phyloP scores from a whole-genome alignment of 2,113 vertebrate species.

The Erythrocercus mccallii region DNA sequence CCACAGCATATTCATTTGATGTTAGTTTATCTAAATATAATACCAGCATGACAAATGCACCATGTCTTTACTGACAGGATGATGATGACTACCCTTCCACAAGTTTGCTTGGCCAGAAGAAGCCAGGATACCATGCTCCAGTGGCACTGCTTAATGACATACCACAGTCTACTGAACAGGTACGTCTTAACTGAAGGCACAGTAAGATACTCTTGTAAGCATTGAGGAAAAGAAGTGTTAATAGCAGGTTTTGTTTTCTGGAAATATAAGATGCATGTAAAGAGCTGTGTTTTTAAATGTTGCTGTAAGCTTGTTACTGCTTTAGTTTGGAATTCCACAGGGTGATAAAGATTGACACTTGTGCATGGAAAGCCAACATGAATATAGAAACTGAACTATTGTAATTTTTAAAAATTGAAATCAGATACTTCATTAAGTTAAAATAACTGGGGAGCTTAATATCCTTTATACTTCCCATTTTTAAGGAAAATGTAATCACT shows the following conservation, averaged over 20 bases:
- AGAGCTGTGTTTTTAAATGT: neutral
- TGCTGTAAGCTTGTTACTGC: neutral
- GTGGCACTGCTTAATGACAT: slow-evolving; percentile 97
- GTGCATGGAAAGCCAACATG: neutral
- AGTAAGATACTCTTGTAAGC: neutral
- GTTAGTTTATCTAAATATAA: neutral
- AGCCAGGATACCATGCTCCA: slow-evolving; percentile 94
- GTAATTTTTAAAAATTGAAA: neutral
- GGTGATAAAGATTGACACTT: neutral
- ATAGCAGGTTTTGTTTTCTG: neutral
- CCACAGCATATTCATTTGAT: neutral
- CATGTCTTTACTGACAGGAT: slow-evolving; percentile 72
- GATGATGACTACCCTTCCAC: slow-evolving; percentile 95
- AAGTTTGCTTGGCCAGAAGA: slow-evolving; percentile 94
- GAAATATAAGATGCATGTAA: rapidly evolving
- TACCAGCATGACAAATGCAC: neutral
- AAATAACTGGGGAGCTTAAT: neutral
- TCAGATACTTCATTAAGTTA: neutral
- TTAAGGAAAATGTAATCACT: neutral
- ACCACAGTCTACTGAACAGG: slow-evolving; percentile 96
- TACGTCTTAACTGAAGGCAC: neutral
- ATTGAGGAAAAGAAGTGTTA: neutral
- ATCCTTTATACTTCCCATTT: rapidly evolving
- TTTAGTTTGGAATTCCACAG: neutral
- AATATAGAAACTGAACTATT: neutral